Percentiles rank a stretch among this genome's conserved stretches.
Evolutionary conservation across 2,888 invertebrate genomes (phyloP).

Genomic region (Sicus ferrugineus): DNA sequence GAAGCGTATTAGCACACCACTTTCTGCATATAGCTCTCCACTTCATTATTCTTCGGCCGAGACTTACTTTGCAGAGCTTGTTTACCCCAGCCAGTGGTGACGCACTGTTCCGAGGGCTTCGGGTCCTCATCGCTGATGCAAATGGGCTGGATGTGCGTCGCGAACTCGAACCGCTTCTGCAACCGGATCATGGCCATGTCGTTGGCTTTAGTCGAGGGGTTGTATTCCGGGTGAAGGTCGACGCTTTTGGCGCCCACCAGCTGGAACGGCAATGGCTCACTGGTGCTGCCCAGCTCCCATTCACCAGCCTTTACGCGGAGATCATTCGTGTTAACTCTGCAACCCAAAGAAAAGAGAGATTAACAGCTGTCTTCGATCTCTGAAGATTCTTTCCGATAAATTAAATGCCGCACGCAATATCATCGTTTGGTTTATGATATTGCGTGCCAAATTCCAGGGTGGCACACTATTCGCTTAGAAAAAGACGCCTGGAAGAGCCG

Average conservation of each 20-base stretch:
- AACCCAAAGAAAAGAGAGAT: too few species aligned
- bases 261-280: constrained; percentile 82
- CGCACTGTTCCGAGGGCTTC: constrained; percentile 69
- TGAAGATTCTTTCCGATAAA: too few species aligned
- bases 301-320: constrained; percentile 82
- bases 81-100: constrained; percentile 86
- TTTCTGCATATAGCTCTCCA: not conserved
- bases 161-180: constrained; percentile 70
- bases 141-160: constrained; percentile 77
- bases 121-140: constrained; percentile 74
- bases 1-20: not conserved
- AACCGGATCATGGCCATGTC: constrained; percentile 79
- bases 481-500: too few species aligned
- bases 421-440: too few species aligned
- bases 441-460: too few species aligned
- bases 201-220: constrained; percentile 69
- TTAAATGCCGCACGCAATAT: too few species aligned
- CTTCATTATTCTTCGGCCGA: not conserved
- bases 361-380: not conserved
- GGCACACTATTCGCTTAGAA: too few species aligned
- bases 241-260: constrained; percentile 76
- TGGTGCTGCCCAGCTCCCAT: constrained; percentile 83
- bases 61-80: constrained; percentile 76
- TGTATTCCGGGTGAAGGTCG: constrained; percentile 75
- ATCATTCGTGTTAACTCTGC: constrained; percentile 63